A percentile compares a stretch with the other conserved stretches of the same genome.
These are phyloP conservation scores for Podarcis lilfordi DNA, from an alignment of 2,797 vertebrate species.

Conservation along the genomic window DNA sequence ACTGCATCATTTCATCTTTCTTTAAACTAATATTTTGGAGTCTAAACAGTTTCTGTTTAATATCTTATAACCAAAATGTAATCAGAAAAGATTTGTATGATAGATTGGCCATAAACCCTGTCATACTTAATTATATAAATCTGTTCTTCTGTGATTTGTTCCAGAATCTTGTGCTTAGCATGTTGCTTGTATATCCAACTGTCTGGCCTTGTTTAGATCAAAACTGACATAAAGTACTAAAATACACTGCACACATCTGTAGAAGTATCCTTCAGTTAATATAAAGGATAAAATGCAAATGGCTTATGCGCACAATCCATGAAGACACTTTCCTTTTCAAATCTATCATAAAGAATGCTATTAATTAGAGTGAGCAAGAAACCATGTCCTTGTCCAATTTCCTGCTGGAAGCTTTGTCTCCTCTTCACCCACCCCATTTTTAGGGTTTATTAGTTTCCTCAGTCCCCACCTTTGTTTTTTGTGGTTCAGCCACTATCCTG, in stretches of 20 bases:
- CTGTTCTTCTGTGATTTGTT: neutral
- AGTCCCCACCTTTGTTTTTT: too few relatives aligned
- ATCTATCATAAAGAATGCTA: neutral
- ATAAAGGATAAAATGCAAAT: neutral
- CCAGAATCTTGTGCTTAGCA: neutral
- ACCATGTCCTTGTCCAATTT: too few relatives aligned
- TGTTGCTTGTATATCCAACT: neutral
- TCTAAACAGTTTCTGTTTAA: conserved; percentile 21
- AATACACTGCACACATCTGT: neutral
- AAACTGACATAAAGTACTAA: neutral
- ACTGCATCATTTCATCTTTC: neutral
- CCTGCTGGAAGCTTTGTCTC: too few relatives aligned
- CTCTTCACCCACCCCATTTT: too few relatives aligned
- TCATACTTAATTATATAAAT: conserved; percentile 12
- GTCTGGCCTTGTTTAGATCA: neutral
- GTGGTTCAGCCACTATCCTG: too few relatives aligned
- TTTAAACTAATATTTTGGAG: neutral
- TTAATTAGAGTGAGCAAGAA: too few relatives aligned
- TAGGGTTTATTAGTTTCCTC: too few relatives aligned
- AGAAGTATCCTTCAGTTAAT: neutral
- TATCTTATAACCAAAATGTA: neutral
- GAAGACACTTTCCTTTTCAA: neutral
- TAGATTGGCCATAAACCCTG: neutral
- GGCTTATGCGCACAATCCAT: too few relatives aligned
- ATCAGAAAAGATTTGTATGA: neutral